Percentiles rank a stretch among this genome's conserved stretches.
Evolutionary conservation across 2,797 vertebrate genomes (phyloP).

Genomic region (Moxostoma hubbsi): DNA sequence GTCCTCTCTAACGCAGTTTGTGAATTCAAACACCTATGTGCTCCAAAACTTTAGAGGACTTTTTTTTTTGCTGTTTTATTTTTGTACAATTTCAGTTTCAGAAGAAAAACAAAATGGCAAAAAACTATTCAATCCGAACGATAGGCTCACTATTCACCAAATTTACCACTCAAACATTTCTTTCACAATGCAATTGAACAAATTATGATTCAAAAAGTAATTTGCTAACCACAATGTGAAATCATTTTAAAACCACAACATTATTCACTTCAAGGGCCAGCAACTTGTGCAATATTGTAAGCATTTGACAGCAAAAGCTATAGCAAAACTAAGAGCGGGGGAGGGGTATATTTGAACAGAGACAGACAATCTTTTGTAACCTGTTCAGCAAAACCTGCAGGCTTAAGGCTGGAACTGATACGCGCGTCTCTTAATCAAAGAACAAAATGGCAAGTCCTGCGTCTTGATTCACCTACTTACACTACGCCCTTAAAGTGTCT

Average conservation of each 20-base stretch:
- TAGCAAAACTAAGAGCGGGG: conserved; percentile 34
- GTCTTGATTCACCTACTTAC: neutral
- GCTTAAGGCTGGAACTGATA: conserved; percentile 44
- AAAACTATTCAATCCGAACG: neutral
- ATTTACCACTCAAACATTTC: neutral
- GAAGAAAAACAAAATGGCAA: neutral
- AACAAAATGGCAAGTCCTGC: conserved; percentile 36
- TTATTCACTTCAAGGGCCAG: conserved; percentile 28
- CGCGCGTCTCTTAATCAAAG: conserved; percentile 16
- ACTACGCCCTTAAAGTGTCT: too few relatives aligned
- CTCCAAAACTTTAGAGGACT: neutral
- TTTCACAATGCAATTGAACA: neutral
- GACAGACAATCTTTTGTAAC: conserved; percentile 52
- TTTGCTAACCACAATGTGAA: conserved; percentile 18
- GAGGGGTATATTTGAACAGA: conserved; percentile 35
- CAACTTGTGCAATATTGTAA: conserved; percentile 56
- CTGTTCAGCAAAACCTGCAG: conserved; percentile 46
- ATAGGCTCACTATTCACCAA: neutral
- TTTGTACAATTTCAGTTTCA: too few relatives aligned
- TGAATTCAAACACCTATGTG: too few relatives aligned
- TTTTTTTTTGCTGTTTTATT: neutral
- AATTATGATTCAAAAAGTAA: conserved; percentile 5
- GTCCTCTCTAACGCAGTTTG: too few relatives aligned
- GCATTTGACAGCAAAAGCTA: conserved; percentile 59
- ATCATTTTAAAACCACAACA: conserved; percentile 26